Conservation (phyloP, 2,113 vertebrate genomes). For the Aphyosemion australe region DNA sequence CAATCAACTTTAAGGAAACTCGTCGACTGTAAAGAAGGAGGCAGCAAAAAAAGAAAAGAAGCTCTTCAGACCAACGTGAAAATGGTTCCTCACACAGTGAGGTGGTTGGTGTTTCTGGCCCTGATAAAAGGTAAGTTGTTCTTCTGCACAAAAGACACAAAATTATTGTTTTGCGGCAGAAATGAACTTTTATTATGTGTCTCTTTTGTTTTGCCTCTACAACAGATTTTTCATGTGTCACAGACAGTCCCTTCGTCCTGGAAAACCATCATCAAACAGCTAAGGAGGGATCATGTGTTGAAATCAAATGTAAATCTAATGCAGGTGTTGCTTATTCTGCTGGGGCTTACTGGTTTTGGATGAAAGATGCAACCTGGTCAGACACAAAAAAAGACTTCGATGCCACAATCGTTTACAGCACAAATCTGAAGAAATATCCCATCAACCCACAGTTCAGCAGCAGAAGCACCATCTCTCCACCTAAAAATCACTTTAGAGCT, state of each 20-base stretch:
- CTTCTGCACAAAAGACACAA: background rate
- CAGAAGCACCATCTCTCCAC: slow-evolving; percentile 14
- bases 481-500: rapidly evolving
- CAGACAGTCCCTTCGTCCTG: rapidly evolving
- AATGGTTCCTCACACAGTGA: slow-evolving; percentile 13
- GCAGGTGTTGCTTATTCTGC: rapidly evolving
- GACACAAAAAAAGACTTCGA: rapidly evolving
- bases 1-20: too few species aligned
- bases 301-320: slow-evolving; percentile 31
- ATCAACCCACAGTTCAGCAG: slow-evolving; percentile 24
- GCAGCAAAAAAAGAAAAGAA: background rate
- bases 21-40: too few species aligned
- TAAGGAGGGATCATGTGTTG: slow-evolving; percentile 63
- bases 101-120: slow-evolving; percentile 26
- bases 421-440: rapidly evolving
- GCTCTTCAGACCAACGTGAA: background rate
- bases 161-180: too few species aligned
- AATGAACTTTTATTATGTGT: background rate
- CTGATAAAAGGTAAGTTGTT: slow-evolving; percentile 31
- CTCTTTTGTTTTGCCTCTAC: too few species aligned
- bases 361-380: slow-evolving; percentile 45
- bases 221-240: background rate
- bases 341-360: slow-evolving; percentile 50
- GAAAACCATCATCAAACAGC: rapidly evolving
- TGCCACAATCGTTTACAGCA: slow-evolving; percentile 54